Percentiles rank a stretch among this genome's conserved stretches.
Evolutionary conservation across 2,797 vertebrate species (phyloP).

Genomic region (Rhadinocentrus ornatus): DNA sequence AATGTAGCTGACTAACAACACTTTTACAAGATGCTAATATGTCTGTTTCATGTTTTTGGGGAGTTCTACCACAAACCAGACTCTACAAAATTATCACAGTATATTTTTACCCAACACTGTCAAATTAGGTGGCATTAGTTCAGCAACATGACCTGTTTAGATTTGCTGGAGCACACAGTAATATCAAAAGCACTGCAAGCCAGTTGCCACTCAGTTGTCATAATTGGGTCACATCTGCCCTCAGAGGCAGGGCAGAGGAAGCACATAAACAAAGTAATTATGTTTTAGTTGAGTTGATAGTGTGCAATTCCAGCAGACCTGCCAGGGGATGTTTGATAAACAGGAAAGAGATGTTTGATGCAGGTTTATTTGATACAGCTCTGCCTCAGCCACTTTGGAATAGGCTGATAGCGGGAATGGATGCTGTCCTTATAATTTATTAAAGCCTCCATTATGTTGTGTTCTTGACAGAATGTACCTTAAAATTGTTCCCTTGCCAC

Average conservation of each 20-base stretch:
- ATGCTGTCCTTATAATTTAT: slow-evolving; percentile 64
- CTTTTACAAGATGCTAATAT: not conserved
- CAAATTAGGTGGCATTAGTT: not conserved
- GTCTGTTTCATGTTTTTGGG: not conserved
- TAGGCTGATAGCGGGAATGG: slow-evolving; percentile 59
- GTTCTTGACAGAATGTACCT: slow-evolving; percentile 61
- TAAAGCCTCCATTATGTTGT: slow-evolving; percentile 63
- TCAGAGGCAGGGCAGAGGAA: slow-evolving; percentile 67
- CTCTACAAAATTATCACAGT: not conserved
- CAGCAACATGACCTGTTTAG: slow-evolving; percentile 7
- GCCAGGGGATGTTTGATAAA: slow-evolving; percentile 67
- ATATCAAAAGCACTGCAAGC: slow-evolving; percentile 32
- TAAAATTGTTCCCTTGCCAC: slow-evolving; percentile 47
- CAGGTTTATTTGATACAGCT: slow-evolving; percentile 63
- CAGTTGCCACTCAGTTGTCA: slow-evolving; percentile 66
- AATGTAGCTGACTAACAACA: not conserved
- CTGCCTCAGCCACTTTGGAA: slow-evolving; percentile 61
- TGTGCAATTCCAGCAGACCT: slow-evolving; percentile 55
- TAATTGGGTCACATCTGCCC: slow-evolving; percentile 74
- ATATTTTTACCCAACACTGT: slow-evolving; percentile 1
- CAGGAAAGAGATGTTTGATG: slow-evolving; percentile 59
- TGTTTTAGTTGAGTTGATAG: slow-evolving; percentile 64
- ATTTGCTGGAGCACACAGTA: slow-evolving; percentile 4
- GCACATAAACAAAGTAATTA: slow-evolving; percentile 71
- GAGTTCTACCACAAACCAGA: not conserved